Conservation (phyloP, 2,888 invertebrate species). For the Siphlonurus alternatus region DNA sequence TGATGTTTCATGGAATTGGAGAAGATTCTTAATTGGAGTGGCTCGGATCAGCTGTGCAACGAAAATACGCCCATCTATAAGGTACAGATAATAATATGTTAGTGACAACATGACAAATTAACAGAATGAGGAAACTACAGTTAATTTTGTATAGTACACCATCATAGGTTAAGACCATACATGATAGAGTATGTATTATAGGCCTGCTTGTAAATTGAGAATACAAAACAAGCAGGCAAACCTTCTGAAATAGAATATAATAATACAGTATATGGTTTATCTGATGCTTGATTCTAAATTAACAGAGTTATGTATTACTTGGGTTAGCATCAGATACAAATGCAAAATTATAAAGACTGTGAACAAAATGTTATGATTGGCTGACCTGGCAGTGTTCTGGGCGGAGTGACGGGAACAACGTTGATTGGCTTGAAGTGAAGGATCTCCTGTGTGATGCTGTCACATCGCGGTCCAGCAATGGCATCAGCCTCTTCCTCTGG, state of each 20-base stretch:
- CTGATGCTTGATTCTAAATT: neutral
- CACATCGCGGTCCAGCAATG: neutral
- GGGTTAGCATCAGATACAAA: no score
- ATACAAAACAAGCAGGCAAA: no score
- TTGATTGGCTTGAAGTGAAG: neutral
- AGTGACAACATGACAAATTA: no score
- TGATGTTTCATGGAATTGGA: neutral
- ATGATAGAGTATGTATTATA: no score
- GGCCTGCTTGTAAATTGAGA: no score
- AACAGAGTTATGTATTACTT: no score
- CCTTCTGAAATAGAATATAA: neutral
- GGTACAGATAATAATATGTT: no score
- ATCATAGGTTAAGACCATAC: no score
- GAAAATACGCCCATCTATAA: neutral
- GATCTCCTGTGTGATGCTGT: neutral
- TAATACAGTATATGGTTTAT: neutral
- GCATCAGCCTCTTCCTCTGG: neutral
- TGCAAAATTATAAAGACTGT: no score
- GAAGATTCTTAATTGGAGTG: neutral
- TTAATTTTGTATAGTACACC: no score
- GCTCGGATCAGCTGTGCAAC: neutral
- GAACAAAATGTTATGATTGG: no score
- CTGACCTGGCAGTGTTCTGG: neutral
- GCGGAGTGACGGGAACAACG: neutral
- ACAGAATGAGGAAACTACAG: no score